These are phyloP conservation scores for Calycopis cecrops DNA, from an alignment of 1,140 invertebrate species.

Conservation along the genomic window DNA sequence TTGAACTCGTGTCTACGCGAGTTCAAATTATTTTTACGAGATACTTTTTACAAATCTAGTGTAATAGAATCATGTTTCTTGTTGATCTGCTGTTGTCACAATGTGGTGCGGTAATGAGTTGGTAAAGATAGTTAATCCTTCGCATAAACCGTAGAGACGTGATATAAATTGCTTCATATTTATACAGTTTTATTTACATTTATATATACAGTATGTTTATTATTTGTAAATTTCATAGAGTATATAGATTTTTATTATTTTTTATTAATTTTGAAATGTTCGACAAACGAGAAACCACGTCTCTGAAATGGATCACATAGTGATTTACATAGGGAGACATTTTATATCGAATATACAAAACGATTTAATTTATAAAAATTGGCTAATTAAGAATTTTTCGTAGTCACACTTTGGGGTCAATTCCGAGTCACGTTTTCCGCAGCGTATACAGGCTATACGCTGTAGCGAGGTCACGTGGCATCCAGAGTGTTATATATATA, in stretches of 20 bases:
- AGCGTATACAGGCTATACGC: constrained; percentile 61
- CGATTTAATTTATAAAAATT: constrained; percentile 48
- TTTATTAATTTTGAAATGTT: background rate
- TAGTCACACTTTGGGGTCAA: constrained; percentile 30
- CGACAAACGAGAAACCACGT: background rate
- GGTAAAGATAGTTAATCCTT: constrained; percentile 13
- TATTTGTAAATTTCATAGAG: background rate
- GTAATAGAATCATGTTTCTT: background rate
- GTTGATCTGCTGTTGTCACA: background rate
- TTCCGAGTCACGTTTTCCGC: constrained; percentile 42
- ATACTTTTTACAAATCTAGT: no score
- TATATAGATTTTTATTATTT: constrained; percentile 1
- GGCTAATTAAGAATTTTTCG: constrained; percentile 55
- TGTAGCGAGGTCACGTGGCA: constrained; percentile 39
- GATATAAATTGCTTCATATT: constrained; percentile 14
- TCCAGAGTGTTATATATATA: constrained; percentile 46
- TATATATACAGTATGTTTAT: constrained; percentile 7
- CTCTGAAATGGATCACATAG: background rate
- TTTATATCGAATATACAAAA: constrained; percentile 28
- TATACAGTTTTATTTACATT: background rate
- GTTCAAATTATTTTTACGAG: no score
- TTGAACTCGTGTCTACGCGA: no score
- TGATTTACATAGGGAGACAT: background rate
- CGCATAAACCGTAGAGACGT: constrained; percentile 27
- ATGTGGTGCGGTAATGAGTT: background rate